phyloP scores from a whole-genome alignment of 2,113 vertebrate genomes.

The Galeopterus variegatus region DNA sequence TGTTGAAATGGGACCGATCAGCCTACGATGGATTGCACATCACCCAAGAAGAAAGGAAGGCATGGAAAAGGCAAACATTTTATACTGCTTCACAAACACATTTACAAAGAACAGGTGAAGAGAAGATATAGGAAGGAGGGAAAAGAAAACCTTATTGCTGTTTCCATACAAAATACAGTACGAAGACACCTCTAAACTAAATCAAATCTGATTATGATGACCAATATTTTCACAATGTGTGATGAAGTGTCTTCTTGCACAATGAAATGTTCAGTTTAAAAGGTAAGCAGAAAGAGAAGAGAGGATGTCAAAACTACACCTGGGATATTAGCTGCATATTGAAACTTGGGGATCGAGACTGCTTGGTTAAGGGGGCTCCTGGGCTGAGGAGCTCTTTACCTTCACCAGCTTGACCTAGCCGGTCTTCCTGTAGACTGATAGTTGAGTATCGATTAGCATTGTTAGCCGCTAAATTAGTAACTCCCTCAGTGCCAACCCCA shows the following conservation, averaged over 20 bases:
- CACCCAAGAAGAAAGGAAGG: constrained; percentile 94
- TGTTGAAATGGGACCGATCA: constrained; percentile 92
- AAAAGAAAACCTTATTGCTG: constrained; percentile 95
- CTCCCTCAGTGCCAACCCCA: constrained; percentile 87
- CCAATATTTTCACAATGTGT: constrained; percentile 88
- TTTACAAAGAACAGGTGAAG: constrained; percentile 81
- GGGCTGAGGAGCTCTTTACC: constrained; percentile 93
- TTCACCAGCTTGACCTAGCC: constrained; percentile 92
- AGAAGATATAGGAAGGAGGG: constrained; percentile 79
- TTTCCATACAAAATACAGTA: constrained; percentile 92
- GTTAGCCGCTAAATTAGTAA: constrained; percentile 88
- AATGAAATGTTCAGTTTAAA: constrained; percentile 87
- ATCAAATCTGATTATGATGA: constrained; percentile 85
- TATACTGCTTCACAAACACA: constrained; percentile 90
- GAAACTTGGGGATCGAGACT: constrained; percentile 99
- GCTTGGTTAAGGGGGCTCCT: constrained; percentile 95
- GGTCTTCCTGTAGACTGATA: constrained; percentile 97
- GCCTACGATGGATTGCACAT: constrained; percentile 95
- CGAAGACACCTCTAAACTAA: constrained; percentile 89
- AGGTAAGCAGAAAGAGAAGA: constrained; percentile 72
- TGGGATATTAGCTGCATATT: constrained; percentile 99
- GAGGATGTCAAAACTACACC: constrained; percentile 91
- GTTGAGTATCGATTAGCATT: constrained; percentile 95
- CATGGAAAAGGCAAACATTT: constrained; percentile 90
- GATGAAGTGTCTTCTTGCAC: constrained; percentile 85